Evolutionary conservation across 2,113 vertebrate species (phyloP), one percentile per base, ranked within the genome.

Genomic region (Triplophysa siluroides): DNA sequence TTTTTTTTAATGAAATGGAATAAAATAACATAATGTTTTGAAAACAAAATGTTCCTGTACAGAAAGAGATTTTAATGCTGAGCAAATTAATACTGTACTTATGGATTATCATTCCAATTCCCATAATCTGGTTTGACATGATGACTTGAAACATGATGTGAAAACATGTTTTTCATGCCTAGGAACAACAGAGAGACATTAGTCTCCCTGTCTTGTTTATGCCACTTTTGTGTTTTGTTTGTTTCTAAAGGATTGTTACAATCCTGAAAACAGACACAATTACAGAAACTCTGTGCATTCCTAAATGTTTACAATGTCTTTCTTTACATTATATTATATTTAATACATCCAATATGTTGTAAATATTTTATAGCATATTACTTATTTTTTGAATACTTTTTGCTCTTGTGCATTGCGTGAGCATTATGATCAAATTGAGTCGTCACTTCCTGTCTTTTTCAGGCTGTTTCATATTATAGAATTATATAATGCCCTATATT

Each of bases 121-220:
- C 43, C 33, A 38, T 76, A 76, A 76, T 76, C 74, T 76, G 74
- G 62, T 62, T 65, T 76, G 1, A 21, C 54, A 58, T 58, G n/a
- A 58, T 58, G 50, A 58, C 54, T 21, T 21, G n/a, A n/a, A n/a
- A n/a, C 43, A 23, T 21, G 74, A 76, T 65, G n/a, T n/a, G n/a
- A n/a, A 76, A 76, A 76, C 74, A 76, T 76, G 74, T 76, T 76
- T 76, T 16, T 76, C 56, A 45, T 43, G 33, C 56, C 14, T n/a
- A 26, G 29, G 61, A 65, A 65, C 45, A 52, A 52, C 50, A 9
- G 19, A 50, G 19, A 50, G 33, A 23, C 52, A 41, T 73, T 33
- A 75, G 21, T 21, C 41, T 62, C 58, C 2, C 52, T 19, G 9
- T 75, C 56, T 45, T 75, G 72, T 75, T 63, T 75, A 26, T 47